phyloP scores from a whole-genome alignment of 2,888 invertebrate genomes.

The Leucozona laternaria region DNA sequence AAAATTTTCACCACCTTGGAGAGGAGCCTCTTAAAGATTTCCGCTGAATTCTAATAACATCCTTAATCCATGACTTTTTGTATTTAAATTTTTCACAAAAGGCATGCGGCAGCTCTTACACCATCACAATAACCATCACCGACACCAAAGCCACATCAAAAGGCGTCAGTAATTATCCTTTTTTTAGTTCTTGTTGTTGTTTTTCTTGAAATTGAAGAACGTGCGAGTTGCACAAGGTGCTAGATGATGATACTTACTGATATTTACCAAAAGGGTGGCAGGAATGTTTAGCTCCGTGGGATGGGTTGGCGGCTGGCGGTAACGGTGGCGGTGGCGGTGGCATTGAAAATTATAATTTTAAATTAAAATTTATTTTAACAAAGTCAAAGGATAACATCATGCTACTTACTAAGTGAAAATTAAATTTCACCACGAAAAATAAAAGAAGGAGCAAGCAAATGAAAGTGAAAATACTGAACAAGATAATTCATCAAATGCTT shows the following conservation, averaged over 20 bases:
- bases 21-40: conserved; percentile 46
- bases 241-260: conserved; percentile 30
- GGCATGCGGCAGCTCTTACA: not conserved
- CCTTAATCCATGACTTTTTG: conserved; percentile 60
- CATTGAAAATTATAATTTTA: conserved; percentile 65
- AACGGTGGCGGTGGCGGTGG: not conserved
- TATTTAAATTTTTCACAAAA: conserved; percentile 1
- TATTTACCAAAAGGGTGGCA: conserved; percentile 19
- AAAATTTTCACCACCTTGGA: conserved; percentile 39
- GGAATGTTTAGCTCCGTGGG: not conserved
- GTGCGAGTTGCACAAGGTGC: conserved; percentile 44
- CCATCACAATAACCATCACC: not conserved
- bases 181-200: conserved; percentile 8
- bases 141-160: conserved; percentile 50
- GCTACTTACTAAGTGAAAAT: conserved; percentile 55
- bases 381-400: conserved; percentile 62
- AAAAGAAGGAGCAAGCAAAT: not conserved
- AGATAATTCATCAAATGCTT: conserved; percentile 47
- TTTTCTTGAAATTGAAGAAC: conserved; percentile 36
- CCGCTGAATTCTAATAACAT: conserved; percentile 57
- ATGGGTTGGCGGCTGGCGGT: not conserved
- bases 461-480: conserved; percentile 52
- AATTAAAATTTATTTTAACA: conserved; percentile 63
- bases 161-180: conserved; percentile 64
- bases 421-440: conserved; percentile 51